Evolutionary conservation across 2,888 invertebrate genomes (phyloP), one percentile per base, ranked within the genome.

Genomic region (Dryococelus australis): DNA sequence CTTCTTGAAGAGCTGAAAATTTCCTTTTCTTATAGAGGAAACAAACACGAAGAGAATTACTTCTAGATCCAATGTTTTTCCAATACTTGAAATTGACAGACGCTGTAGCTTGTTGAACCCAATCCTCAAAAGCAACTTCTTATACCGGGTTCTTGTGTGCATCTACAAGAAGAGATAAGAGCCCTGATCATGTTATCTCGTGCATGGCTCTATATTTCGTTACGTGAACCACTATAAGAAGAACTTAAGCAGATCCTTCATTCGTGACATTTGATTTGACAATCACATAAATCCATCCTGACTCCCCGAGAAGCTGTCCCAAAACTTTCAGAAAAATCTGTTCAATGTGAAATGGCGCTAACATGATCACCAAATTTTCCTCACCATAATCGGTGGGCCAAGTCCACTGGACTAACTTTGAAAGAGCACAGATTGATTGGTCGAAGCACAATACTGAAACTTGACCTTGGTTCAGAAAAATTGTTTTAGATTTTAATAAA

Each of bases 311-410:
- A 47, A 88, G 86, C 47, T 88, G 87, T 24, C 90, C 90, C 24
- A 91, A 78, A 5, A 89, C 87, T 85, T 88, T 90, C 86, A 90
- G 87, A 26, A 89, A 87, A 16, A 90, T 90, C 89, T 90, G 90
- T 85, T 91, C 91, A 84, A 90, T 91, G 86, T 91, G 91, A 43
- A 91, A 88, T 43, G 90, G 91, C 10, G 90, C 91, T 78, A 91
- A 88, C 89, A 91, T 89, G 6, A 91, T 87, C 27, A 91, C 89
- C 87, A 90, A 88, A 78, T 88, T 88, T 12, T 89, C 86, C 86
- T 91, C 90, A 13, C 90, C 90, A 88, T 89, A 89, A 12, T 28
- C 13, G 1, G 90, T 88, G 16, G 90, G 90, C 89, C 89, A 91
- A 4, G 87, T 85, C 90, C 90, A 91, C 88, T 91, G 91, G 3